Conservation (phyloP, 1,140 invertebrate genomes). For the Halictus rubicundus region DNA sequence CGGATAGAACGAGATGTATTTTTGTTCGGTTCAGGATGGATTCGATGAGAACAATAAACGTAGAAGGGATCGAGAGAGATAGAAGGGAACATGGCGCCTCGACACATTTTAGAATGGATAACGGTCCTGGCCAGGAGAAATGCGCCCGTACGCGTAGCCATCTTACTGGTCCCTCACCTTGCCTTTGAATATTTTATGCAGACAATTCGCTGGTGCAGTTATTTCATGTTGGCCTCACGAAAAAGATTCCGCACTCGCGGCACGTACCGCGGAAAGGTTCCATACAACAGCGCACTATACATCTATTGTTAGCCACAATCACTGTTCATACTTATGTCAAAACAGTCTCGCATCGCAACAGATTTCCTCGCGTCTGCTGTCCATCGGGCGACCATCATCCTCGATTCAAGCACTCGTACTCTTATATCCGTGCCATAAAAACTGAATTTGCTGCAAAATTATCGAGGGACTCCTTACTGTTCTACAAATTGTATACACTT, state of each 20-base stretch:
- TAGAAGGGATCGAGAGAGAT: constrained; percentile 38
- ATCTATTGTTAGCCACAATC: constrained; percentile 69
- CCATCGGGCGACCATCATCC: not conserved
- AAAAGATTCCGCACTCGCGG: constrained; percentile 72
- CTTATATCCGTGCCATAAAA: not conserved
- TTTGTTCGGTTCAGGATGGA: too few relatives aligned
- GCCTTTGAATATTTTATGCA: constrained; percentile 78
- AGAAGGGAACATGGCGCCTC: constrained; percentile 56
- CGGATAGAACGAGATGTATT: too few relatives aligned
- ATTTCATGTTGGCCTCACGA: constrained; percentile 73
- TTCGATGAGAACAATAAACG: constrained; percentile 39
- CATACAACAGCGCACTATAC: constrained; percentile 36
- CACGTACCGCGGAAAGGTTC: constrained; percentile 68
- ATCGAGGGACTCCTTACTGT: too few relatives aligned
- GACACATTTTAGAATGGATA: constrained; percentile 66
- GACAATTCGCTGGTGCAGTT: constrained; percentile 79
- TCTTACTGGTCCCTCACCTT: constrained; percentile 70
- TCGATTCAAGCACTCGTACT: not conserved
- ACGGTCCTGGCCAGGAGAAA: constrained; percentile 68
- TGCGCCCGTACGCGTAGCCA: constrained; percentile 66
- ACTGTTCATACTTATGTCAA: constrained; percentile 53
- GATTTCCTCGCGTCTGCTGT: constrained; percentile 22
- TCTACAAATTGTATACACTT: too few relatives aligned
- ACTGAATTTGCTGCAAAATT: too few relatives aligned
- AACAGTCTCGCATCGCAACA: constrained; percentile 31